Base-by-base conservation (phyloP, 2,113 vertebrate species). In the Nycticebus coucang region DNA sequence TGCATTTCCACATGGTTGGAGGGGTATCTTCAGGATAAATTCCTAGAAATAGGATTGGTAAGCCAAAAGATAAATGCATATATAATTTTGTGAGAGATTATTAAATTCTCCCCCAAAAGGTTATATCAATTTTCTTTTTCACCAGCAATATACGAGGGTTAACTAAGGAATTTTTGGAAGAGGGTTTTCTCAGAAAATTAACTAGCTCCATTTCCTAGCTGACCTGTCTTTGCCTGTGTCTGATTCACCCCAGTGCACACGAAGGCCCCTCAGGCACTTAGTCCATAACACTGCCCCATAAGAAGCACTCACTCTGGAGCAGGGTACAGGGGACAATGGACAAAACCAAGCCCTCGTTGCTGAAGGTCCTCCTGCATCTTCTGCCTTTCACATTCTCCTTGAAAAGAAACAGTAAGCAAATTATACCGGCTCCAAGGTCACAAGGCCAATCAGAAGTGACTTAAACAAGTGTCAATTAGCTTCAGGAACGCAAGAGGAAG, bases 361-460 rank as follows among this genome's bases (percentile, higher is more conserved):
- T 89, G 69, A 91, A 78, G 84, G 77, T 41, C 22, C 8, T 71
- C 62, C 35, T 83, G 41, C 12, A 82, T 81, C 57, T 82, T 95
- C 55, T 62, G n/a, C 37, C 24, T 71, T 84, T 93, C 84, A 55
- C 11, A 35, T 64, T 85, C 75, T 72, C 78, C 14, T 77, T 35
- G 21, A 93, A 28, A 21, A 90, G 80, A 95, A 93, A 96, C 53
- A 88, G 78, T 64, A 92, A 75, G 33, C 62, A 92, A 72, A 93
- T 93, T 37, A 55, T 24, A 50, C 37, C 85, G 37, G 19, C 45
- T 86, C 33, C 37, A 90, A 69, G 55, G 79, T 60, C 12, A 2
- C 71, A 93, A 82, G 81, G 69, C n/a, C 30, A 69, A 62, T 83
- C 66, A 64, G 75, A 89, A 93, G 41, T 28, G 74, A 85, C 33